Base-by-base conservation (phyloP, 1,140 invertebrate genomes). In the Aplysia californica region DNA sequence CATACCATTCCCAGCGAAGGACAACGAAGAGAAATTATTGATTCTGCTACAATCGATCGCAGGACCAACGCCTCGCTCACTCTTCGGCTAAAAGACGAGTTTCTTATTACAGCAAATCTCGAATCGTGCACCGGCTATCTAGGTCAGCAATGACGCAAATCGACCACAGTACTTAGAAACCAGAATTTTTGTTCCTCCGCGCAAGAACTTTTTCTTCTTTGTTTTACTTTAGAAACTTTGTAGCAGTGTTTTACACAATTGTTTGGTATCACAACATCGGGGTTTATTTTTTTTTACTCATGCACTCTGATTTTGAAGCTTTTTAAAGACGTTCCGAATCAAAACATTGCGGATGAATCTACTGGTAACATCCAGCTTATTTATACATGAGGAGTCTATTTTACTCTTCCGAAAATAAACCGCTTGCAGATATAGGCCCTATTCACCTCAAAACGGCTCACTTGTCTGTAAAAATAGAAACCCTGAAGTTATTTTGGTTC, bases 391-490 rank as follows among this genome's bases (percentile, higher is more conserved):
- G 44, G 70, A 56, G 50, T 77, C 77, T 81, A 72, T 81, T 81
- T 81, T 81, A 77, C 77, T 81, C 79, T 79, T 81, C 80, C 80
- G 66, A 81, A 81, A 81, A 81, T 81, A 81, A 77, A 79, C 70
- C 66, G 77, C 75, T 79, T 79, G 75, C 80, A 79, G 77, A 79
- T 71, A 75, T 10, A 50, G 44, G n/a, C n/a, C n/a, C n/a, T n/a
- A n/a, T 81, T 73, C 77, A 69, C 71, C 75, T 80, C 64, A 74
- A 72, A 77, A 69, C 77, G 74, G 74, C 66, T 77, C 75, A 56
- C 69, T 77, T 59, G 80, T 66, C 59, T 66, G 77, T 79, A 79
- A 81, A 81, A 81, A 81, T 81, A 81, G 80, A 76, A 81, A 73
- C 70, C 41, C 56, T 81, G 70, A 71, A 81, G 80, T 79, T 81